A percentile compares a stretch with the other conserved stretches of the same genome.
Conservation (phyloP, 2,888 invertebrate species). For the Fragum whitleyi region DNA sequence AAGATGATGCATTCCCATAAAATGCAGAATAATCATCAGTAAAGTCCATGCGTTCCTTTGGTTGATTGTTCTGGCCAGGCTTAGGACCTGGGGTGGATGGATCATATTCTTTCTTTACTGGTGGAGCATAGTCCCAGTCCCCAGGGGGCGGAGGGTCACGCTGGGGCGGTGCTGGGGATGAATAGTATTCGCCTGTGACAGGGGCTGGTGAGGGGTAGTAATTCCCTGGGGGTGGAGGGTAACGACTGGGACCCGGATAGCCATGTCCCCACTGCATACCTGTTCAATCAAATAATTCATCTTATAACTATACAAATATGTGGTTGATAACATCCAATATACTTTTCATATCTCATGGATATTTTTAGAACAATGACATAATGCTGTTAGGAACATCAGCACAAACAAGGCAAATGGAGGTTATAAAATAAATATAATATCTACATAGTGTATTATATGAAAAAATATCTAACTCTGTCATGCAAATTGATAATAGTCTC, state of each 20-base stretch:
- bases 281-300: not conserved
- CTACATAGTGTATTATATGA: no score
- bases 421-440: no score
- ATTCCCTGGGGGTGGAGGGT: not conserved
- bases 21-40: slow-evolving; percentile 44
- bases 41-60: slow-evolving; percentile 24
- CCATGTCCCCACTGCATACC: not conserved
- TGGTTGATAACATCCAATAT: no score
- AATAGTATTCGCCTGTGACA: not conserved
- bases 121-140: not conserved
- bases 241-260: not conserved
- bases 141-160: not conserved
- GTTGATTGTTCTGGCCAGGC: not conserved
- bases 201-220: not conserved
- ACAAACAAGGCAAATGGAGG: no score
- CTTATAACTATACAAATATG: no score
- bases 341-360: no score
- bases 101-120: not conserved
- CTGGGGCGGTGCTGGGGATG: not conserved
- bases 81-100: not conserved
- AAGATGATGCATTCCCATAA: slow-evolving; percentile 22
- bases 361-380: no score
- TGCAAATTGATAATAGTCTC: no score
- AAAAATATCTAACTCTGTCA: no score
- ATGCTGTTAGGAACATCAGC: no score